Percentiles rank a stretch among this genome's conserved stretches.
These are phyloP conservation scores for Tapirus indicus DNA, from an alignment of 2,797 vertebrate genomes.

Conservation along the genomic window DNA sequence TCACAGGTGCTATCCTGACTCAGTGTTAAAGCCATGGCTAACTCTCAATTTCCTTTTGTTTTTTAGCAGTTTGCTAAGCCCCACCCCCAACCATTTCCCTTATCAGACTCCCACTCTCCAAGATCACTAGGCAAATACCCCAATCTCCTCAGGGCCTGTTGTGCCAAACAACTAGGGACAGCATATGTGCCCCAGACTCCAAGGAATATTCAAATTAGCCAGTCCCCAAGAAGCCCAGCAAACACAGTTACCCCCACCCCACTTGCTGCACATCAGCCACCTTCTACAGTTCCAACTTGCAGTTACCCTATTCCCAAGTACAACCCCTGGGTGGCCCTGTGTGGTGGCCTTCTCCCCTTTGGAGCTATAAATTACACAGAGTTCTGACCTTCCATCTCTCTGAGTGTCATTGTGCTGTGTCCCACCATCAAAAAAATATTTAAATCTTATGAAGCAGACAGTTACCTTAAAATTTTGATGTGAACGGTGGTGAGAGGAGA, in stretches of 20 bases:
- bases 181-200: not conserved
- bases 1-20: not conserved
- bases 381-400: not conserved
- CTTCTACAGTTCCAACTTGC: not conserved
- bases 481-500: not conserved
- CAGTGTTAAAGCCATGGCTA: not conserved
- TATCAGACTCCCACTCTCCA: not conserved
- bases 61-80: not conserved
- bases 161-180: not conserved
- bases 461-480: not conserved
- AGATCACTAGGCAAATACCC: not conserved
- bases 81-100: not conserved
- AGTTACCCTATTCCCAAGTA: not conserved
- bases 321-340: rapidly evolving
- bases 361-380: not conserved
- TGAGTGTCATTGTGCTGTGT: rapidly evolving
- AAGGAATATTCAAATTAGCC: not conserved
- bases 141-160: not conserved
- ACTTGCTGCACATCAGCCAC: not conserved
- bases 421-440: not conserved
- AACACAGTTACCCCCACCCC: not conserved
- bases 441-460: not conserved
- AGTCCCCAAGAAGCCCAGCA: not conserved
- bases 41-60: not conserved
- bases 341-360: not conserved